Evolutionary conservation across 2,113 vertebrate species (phyloP).

Genomic region (Malurus cyaneus): DNA sequence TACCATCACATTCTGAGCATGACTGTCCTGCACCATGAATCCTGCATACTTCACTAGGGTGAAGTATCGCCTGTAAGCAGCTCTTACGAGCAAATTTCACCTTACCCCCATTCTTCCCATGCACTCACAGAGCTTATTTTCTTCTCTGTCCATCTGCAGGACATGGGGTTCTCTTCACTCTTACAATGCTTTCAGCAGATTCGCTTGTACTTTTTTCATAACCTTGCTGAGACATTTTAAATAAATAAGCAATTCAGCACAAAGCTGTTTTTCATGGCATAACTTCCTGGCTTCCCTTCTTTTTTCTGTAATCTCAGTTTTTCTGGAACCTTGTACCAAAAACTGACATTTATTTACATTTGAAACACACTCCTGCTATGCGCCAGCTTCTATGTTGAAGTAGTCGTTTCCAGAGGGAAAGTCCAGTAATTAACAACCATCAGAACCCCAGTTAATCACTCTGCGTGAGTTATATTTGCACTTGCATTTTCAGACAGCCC

Average conservation of each 20-base stretch:
- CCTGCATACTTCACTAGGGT: no score
- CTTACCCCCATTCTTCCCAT: not conserved
- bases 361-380: not conserved
- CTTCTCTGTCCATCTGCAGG: not conserved
- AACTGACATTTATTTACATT: not conserved
- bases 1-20: not conserved
- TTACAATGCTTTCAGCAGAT: conserved; percentile 18
- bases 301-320: not conserved
- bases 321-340: not conserved
- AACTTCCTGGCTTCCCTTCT: not conserved
- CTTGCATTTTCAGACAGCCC: not conserved
- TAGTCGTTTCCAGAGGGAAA: not conserved
- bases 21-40: rapidly evolving
- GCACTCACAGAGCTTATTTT: not conserved
- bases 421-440: not conserved
- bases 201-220: not conserved
- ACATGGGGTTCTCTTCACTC: conserved; percentile 20
- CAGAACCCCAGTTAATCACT: not conserved
- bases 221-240: not conserved
- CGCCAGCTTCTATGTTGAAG: not conserved
- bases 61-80: not conserved
- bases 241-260: not conserved
- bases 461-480: not conserved
- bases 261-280: conserved; percentile 19
- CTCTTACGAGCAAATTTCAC: not conserved